Base-by-base conservation (phyloP, 1,140 invertebrate genomes). In the Macrobrachium nipponense region DNA sequence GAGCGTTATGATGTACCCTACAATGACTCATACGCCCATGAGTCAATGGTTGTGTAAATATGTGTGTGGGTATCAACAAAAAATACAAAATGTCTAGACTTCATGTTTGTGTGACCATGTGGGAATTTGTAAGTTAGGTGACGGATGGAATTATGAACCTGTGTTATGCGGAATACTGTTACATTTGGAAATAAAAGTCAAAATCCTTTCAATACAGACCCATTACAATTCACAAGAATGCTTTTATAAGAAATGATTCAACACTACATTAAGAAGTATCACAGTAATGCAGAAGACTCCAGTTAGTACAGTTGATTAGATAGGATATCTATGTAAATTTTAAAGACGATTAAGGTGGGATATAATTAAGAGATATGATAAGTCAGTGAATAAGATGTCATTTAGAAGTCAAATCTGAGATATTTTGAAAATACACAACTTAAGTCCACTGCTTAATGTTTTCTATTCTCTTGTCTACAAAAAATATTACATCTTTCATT, bases 141-240 rank as follows among this genome's bases (percentile, higher is more conserved):
- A 36, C 27, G 27, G 27, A 36, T 36, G 27, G 27, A 36, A 36
- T 51, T 51, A 51, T 51, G 51, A 51, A 51, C 51, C 51, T 51
- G 51, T 51, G 51, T 51, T 51, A 51, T 51, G 51, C 7, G 12
- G 51, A 51, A 51, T 51, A 61, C 58, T 23, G 44, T 43, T 27
- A 66, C 60, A 66, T 17, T 44, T 8, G 11, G 59, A n/a, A 58
- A 15, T 66, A 36, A 15, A n/a, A 36, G 8, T 51, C 23, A 62
- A 76, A 20, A 75, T 27, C 51, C 75, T 59, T 76, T 83, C 64
- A 60, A 80, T 86, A 86, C 59, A 86, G 83, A 86, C 83, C 83
- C 83, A 86, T 86, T 86, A 86, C 77, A 86, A 85, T 23, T 80
- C 68, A 86, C 83, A 60, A 44, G 80, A 27, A 62, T 73, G 70